Base-by-base conservation (phyloP, 2,797 vertebrate genomes). In the Triplophysa yarkandensis region DNA sequence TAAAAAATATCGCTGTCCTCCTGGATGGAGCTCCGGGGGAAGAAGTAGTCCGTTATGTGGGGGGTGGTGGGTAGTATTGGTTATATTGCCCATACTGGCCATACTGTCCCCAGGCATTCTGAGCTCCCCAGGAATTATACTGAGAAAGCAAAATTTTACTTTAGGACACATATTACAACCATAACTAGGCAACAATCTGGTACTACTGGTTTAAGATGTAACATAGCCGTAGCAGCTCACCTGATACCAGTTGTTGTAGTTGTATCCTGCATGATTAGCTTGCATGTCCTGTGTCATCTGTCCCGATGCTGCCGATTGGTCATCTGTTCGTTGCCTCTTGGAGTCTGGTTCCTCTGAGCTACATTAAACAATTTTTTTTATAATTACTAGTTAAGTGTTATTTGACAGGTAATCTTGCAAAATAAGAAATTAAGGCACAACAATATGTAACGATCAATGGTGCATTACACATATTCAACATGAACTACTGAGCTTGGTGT, bases 211-310 rank as follows among this genome's bases (percentile, higher is more conserved):
- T 19, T 5, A 16, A 16, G 21, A 48, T 48, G 8, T 48, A 9
- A 48, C 11, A 2, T 50, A 2, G 23, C 3, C 10, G 13, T n/a
- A 19, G 14, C 17, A 48, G 44, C 93, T 14, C 64, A 99, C 97
- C 93, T 99, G 97, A 88, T 98, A 99, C 98, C 98, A 99, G 85
- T 94, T 98, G 85, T 94, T 98, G 80, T 99, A 99, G 88, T 97
- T 98, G 84, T 99, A 99, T 0, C 94, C 95, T 0, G 93, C 92
- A 83, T 93, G 94, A 81, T 91, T 95, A 19, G 93, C 94, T 62
- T 94, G 92, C 88, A 94, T 89, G 83, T 98, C 97, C 0, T 94
- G 89, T 82, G 89, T 87, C 85, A 95, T 85, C 34, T 89, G 92
- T 0, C 90, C 88, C 6, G 91, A 86, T 1, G 71, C 86, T 2